Percentiles rank a stretch among this genome's conserved stretches.
Conservation (phyloP, 2,888 invertebrate genomes). For the Zygogramma bicolorata region DNA sequence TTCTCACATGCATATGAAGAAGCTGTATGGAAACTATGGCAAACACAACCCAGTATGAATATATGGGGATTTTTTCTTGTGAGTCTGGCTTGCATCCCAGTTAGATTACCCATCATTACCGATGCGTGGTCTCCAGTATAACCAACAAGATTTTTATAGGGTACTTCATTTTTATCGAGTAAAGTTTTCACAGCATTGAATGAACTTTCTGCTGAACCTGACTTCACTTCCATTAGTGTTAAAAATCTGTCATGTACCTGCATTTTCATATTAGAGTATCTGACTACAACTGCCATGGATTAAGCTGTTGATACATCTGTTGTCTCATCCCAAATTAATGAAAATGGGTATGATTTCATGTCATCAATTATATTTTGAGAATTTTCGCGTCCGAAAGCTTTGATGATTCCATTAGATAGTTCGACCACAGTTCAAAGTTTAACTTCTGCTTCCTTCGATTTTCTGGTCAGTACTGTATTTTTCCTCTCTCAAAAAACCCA, state of each 20-base stretch:
- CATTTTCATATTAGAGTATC: conserved; percentile 1
- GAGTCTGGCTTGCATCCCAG: conserved; percentile 3
- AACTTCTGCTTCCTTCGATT: too few species aligned
- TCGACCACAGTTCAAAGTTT: background rate
- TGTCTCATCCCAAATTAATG: conserved; percentile 2
- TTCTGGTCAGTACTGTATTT: too few species aligned
- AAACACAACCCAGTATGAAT: background rate
- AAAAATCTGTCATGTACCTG: conserved; percentile 9
- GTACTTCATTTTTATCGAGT: background rate
- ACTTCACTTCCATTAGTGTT: background rate
- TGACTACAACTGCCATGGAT: background rate
- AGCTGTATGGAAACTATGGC: background rate
- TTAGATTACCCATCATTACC: conserved; percentile 9
- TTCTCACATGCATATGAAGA: conserved; percentile 9
- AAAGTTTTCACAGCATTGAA: background rate
- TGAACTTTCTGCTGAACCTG: background rate
- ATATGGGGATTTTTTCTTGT: background rate
- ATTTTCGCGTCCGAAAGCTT: background rate
- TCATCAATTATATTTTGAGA: background rate
- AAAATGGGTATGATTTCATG: conserved; percentile 7
- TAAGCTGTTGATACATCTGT: background rate
- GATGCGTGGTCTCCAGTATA: background rate
- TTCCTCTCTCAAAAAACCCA: too few species aligned
- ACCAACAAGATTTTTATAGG: conserved; percentile 9
- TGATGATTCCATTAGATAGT: background rate